phyloP scores from a whole-genome alignment of 2,888 invertebrate genomes.

The Emesis furor region DNA sequence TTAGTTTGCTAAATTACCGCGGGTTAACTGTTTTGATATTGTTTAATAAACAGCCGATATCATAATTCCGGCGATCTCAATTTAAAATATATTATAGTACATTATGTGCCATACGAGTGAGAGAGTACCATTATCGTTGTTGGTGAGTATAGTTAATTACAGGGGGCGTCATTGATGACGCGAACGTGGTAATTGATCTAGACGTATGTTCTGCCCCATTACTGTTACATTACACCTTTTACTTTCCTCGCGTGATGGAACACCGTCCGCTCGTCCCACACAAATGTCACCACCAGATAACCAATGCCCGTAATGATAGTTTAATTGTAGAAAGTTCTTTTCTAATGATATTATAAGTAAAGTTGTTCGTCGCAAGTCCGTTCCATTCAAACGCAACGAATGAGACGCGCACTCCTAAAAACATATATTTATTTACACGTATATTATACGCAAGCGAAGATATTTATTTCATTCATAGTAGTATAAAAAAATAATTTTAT shows the following conservation, averaged over 20 bases:
- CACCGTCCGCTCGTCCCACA: not conserved
- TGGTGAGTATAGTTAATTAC: not conserved
- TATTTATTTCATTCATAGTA: too few species aligned
- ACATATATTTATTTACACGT: too few species aligned
- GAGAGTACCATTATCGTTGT: not conserved
- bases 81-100: not conserved
- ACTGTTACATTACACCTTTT: constrained; percentile 7
- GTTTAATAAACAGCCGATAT: too few species aligned
- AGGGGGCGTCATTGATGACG: not conserved
- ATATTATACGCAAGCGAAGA: too few species aligned
- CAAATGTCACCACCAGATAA: not conserved
- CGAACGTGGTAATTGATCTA: not conserved
- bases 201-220: not conserved
- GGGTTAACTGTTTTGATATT: too few species aligned
- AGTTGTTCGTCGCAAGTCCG: too few species aligned
- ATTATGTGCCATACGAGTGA: not conserved
- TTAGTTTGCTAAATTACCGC: too few species aligned
- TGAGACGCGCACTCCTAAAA: too few species aligned
- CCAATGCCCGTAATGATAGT: constrained; percentile 4
- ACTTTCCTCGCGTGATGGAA: constrained; percentile 10
- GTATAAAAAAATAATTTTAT: too few species aligned
- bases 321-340: constrained; percentile 1
- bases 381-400: too few species aligned
- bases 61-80: too few species aligned
- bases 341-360: constrained; percentile 4